These are phyloP conservation scores for Bovichtus diacanthus DNA, from an alignment of 2,797 vertebrate genomes.

Conservation along the genomic window DNA sequence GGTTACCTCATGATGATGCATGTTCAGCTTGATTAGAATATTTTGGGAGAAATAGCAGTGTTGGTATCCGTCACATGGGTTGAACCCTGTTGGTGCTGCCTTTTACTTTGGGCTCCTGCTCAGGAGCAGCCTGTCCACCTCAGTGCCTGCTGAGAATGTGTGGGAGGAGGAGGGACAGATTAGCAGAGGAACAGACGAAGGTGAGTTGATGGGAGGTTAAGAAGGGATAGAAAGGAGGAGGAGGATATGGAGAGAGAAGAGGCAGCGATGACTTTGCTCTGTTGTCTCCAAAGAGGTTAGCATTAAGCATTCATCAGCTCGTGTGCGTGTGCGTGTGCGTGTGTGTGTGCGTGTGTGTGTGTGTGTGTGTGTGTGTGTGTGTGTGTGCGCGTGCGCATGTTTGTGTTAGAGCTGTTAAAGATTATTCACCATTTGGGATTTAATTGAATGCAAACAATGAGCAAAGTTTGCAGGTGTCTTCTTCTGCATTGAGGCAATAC, in stretches of 20 bases:
- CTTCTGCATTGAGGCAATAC: not conserved
- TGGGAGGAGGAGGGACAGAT: constrained; percentile 37
- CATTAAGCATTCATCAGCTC: not conserved
- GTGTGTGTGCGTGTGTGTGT: too few relatives aligned
- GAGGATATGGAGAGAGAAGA: not conserved
- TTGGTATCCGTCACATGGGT: not conserved
- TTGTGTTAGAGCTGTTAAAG: not conserved
- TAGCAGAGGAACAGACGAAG: constrained; percentile 1
- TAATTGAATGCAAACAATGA: not conserved
- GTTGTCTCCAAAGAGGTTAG: constrained; percentile 6
- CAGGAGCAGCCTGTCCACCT: constrained; percentile 47
- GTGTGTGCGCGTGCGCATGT: not conserved
- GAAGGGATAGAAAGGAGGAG: not conserved
- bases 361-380: constrained; percentile 2
- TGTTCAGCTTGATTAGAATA: not conserved
- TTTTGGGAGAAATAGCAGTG: not conserved
- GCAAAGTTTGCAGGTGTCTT: not conserved
- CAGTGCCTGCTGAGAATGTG: constrained; percentile 52
- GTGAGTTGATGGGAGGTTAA: not conserved
- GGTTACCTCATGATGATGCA: not conserved
- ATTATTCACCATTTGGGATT: not conserved
- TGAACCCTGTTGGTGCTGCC: constrained; percentile 1
- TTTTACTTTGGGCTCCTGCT: constrained; percentile 42
- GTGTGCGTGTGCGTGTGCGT: too few relatives aligned
- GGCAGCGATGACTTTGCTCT: not conserved